Base-by-base conservation (phyloP, 2,888 invertebrate species). In the Elmis aenea region DNA sequence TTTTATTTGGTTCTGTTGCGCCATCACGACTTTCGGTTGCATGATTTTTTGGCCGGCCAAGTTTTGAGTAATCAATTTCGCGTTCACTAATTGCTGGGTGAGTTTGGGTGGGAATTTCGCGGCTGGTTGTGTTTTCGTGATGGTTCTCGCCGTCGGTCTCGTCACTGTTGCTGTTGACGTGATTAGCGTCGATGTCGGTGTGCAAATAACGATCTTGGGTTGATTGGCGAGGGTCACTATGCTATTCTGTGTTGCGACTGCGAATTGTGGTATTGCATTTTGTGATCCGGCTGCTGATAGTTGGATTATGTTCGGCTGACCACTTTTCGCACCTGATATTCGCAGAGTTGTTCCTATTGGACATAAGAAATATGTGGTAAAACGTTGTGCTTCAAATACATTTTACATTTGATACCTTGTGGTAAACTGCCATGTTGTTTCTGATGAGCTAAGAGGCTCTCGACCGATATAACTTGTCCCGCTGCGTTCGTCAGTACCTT, bases 401-500 rank as follows among this genome's bases (percentile, higher is more conserved):
- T n/a, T n/a, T 22, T 3, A 13, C 6, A 12, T 26, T 26, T 26
- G 13, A 13, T 62, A 64, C 77, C 78, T 70, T 77, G 77, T 25
- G 68, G 64, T 40, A 69, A 46, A 25, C 60, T 54, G 16, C 68
- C 67, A 36, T 68, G 67, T 46, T 67, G 66, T 50, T 71, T 71
- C 48, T 71, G 71, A 53, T 77, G 76, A 1, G 75, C 72, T 13
- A 77, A 57, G 20, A 77, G 58, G 59, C 74, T 76, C 58, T 77
- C 77, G 22, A 77, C 74, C 0, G 76, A 76, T 24, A 77, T 74
- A 3, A 77, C 69, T 51, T 76, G 76, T 2, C 75, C 74, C 4
- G 73, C 71, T 2, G 83, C 77, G 59, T 81, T 84, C 3, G 85
- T 83, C 13, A 86, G 67, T 10, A 86, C 75, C 62, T 85, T 84